These are phyloP conservation scores for Amphiura filiformis DNA, from an alignment of 35 echinoderm and acorn worm species.

Conservation along the genomic window DNA sequence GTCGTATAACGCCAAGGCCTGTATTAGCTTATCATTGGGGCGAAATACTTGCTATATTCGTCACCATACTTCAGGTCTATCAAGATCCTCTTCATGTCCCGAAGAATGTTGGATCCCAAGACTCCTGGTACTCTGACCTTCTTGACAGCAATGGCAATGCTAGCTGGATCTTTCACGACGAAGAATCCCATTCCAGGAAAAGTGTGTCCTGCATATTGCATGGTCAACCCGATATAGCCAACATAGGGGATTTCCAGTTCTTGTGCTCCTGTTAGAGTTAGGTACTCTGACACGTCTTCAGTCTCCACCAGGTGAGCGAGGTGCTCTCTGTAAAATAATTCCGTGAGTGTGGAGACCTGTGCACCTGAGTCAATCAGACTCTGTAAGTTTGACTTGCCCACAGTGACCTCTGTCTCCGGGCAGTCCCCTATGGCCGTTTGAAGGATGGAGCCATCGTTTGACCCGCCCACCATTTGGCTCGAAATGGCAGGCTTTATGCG, in stretches of 20 bases:
- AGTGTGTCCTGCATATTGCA: conserved; percentile 27
- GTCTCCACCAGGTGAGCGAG: conserved; percentile 39
- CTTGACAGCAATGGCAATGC: conserved; percentile 15
- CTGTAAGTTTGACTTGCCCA: conserved; percentile 24
- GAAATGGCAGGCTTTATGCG: conserved; percentile 35
- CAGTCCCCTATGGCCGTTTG: conserved; percentile 53
- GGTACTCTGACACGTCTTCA: conserved; percentile 12
- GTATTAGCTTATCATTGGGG: not conserved
- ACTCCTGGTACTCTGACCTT: conserved; percentile 67
- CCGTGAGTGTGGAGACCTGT: conserved; percentile 66
- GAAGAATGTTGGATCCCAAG: conserved; percentile 65
- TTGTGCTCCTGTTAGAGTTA: conserved; percentile 46
- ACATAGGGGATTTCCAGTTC: conserved; percentile 71
- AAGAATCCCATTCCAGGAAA: conserved; percentile 68
- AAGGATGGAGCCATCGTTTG: conserved; percentile 19
- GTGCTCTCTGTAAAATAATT: conserved; percentile 65
- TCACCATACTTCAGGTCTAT: not conserved
- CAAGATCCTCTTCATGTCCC: conserved; percentile 29
- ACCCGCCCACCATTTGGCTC: conserved; percentile 54
- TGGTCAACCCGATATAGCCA: conserved; percentile 57
- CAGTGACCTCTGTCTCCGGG: conserved; percentile 28
- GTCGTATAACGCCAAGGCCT: conserved; percentile 8
- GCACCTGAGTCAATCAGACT: conserved; percentile 69
- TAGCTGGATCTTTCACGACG: conserved; percentile 41
- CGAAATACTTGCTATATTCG: not conserved